Evolutionary conservation across 2,888 invertebrate species (phyloP).

Genomic region (Lasioglossum calceatum): DNA sequence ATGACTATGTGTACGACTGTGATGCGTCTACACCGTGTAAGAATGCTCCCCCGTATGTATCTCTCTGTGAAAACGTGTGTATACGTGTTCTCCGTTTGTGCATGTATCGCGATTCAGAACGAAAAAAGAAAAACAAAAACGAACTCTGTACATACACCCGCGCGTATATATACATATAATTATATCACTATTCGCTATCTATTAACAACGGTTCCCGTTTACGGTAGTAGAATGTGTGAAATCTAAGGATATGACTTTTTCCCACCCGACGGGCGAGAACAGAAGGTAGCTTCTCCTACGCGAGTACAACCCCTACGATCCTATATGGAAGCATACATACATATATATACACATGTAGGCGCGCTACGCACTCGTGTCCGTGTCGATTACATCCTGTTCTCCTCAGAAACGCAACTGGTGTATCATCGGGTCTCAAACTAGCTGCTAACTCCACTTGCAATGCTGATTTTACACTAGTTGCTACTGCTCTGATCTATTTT

Average conservation of each 20-base stretch:
- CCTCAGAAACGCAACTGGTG: background rate
- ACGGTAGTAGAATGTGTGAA: conserved; percentile 47
- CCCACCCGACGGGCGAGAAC: conserved; percentile 41
- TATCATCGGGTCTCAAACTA: background rate
- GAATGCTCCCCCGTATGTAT: conserved; percentile 34
- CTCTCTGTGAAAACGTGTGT: conserved; percentile 7
- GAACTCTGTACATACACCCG: conserved; percentile 38
- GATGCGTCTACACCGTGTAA: conserved; percentile 19
- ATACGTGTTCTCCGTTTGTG: conserved; percentile 41
- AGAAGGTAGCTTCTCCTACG: conserved; percentile 50
- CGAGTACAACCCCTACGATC: conserved; percentile 62
- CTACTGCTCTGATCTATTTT: background rate
- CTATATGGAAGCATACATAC: conserved; percentile 76
- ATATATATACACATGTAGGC: conserved; percentile 57
- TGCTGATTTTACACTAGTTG: background rate
- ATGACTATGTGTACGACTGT: conserved; percentile 52
- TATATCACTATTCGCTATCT: conserved; percentile 6
- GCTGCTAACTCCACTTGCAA: background rate
- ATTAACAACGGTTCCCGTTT: conserved; percentile 31
- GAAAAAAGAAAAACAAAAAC: conserved; percentile 14
- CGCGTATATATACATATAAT: conserved; percentile 31
- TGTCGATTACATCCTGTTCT: background rate
- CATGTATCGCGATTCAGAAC: conserved; percentile 27
- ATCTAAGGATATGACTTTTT: conserved; percentile 77
- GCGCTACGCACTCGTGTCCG: conserved; percentile 45